phyloP scores from a whole-genome alignment of 2,113 vertebrate species.

The Pongo abelii region DNA sequence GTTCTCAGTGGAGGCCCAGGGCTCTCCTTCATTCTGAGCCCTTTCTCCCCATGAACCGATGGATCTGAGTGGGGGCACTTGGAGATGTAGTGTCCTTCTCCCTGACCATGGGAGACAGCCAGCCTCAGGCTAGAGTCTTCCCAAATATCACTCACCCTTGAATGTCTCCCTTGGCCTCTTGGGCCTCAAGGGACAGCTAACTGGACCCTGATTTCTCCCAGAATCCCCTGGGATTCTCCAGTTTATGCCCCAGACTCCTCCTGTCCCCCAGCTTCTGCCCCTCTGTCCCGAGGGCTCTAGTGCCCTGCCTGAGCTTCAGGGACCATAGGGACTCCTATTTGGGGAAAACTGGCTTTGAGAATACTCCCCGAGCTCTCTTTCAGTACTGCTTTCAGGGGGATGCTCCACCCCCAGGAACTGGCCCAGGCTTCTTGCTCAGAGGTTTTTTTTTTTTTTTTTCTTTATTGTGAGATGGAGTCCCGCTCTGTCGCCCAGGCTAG shows the following conservation, averaged over 20 bases:
- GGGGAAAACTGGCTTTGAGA: background rate
- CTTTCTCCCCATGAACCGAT: background rate
- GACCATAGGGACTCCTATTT: background rate
- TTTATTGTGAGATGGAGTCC: too few relatives aligned
- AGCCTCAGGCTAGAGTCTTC: constrained; percentile 7
- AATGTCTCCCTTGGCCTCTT: background rate
- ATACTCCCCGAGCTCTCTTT: accelerated
- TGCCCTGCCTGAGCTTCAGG: background rate
- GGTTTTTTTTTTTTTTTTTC: too few relatives aligned
- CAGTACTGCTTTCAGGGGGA: background rate
- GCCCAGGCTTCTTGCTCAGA: background rate
- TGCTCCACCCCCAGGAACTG: background rate
- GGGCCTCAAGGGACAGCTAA: background rate
- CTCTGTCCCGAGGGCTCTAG: background rate
- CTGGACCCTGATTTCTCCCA: background rate
- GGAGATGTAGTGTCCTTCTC: background rate
- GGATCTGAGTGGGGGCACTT: background rate
- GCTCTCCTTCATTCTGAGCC: background rate
- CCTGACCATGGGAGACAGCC: background rate
- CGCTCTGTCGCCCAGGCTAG: too few relatives aligned
- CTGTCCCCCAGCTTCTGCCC: background rate
- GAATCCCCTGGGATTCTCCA: background rate
- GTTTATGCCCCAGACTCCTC: background rate
- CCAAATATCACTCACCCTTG: background rate
- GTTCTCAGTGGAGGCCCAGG: background rate